Base-by-base conservation (phyloP, 2,113 vertebrate genomes). In the Hippopotamus amphibius region DNA sequence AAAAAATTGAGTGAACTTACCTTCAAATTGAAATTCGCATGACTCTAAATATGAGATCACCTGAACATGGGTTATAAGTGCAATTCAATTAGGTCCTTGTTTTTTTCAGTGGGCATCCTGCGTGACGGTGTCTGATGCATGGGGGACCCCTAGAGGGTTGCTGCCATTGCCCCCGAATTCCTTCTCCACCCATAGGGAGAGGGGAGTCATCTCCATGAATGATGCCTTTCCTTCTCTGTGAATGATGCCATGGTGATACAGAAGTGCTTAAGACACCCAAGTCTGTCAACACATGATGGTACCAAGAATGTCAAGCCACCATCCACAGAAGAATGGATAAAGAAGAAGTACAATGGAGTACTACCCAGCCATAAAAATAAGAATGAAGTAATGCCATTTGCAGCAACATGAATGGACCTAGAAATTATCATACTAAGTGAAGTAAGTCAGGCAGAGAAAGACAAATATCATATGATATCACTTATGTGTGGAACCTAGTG, bases 121-220 rank as follows among this genome's bases (percentile, higher is more conserved):
- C 11, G 19, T 48, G 33, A 24, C 5, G 11, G 2, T 33, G 8
- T 24, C 63, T 57, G 41, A 15, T 63, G 0, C 15, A 1, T 0
- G 6, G 65, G 15, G 59, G 6, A 2, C 46, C 41, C 57, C 41
- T 1, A n/a, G 22, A 74, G 4, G 37, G 19, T 30, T 33, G 6
- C 1, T 37, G 26, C 13, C 16, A 6, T 26, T 19, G 17, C 9
- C 17, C 66, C 26, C 22, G 26, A 74, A 72, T 37, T 48, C 69
- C 48, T 53, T 19, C 33, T 74, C 15, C 2, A 7, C 24, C 24
- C 59, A 7, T 9, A 50, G 0, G 28, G 22, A 69, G 10, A 57
- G 0, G 1, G 3, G 57, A 28, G 12, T 50, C 22, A n/a, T 95
- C 46, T 37, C 87, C 4, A 41, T 50, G 11, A 33, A 63, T 63